A percentile compares a stretch with the other conserved stretches of the same genome.
These are phyloP conservation scores for Drosophila ercepeae DNA, from an alignment of 1,140 invertebrate genomes.

Conservation along the genomic window DNA sequence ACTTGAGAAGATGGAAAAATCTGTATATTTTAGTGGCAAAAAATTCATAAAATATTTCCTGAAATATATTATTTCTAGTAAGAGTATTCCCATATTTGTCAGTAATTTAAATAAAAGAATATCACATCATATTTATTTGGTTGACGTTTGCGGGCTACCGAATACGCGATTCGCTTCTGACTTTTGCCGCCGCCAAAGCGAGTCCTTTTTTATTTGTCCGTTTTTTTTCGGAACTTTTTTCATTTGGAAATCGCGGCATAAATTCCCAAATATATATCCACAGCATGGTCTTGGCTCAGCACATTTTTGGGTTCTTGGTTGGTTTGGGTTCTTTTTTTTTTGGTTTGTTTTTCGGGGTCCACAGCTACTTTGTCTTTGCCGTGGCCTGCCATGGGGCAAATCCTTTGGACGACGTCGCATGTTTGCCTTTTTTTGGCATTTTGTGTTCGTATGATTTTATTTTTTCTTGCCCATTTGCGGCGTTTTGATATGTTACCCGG, in stretches of 20 bases:
- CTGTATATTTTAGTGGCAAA: too few relatives aligned
- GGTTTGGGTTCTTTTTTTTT: constrained; percentile 7
- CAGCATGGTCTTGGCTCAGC: constrained; percentile 27
- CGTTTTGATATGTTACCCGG: constrained; percentile 79
- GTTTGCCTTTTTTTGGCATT: constrained; percentile 70
- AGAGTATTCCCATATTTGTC: constrained; percentile 6
- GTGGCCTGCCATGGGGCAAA: constrained; percentile 65
- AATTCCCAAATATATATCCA: constrained; percentile 65
- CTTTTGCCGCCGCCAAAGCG: constrained; percentile 27
- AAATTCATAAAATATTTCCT: too few relatives aligned
- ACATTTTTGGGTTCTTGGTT: constrained; percentile 40
- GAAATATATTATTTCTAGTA: not conserved
- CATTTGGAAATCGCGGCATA: constrained; percentile 62
- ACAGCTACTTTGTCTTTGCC: constrained; percentile 73
- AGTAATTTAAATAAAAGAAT: not conserved
- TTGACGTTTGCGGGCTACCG: constrained; percentile 45
- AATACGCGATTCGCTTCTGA: constrained; percentile 44
- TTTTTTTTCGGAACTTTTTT: constrained; percentile 35
- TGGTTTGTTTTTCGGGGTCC: constrained; percentile 2
- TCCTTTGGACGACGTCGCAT: constrained; percentile 77
- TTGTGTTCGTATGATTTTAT: constrained; percentile 65
- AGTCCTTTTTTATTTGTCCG: constrained; percentile 40
- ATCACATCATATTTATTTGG: constrained; percentile 40
- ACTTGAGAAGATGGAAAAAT: too few relatives aligned
- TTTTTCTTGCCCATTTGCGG: constrained; percentile 76